Conservation (phyloP, 2,797 vertebrate genomes). For the Syngnathus acus region DNA sequence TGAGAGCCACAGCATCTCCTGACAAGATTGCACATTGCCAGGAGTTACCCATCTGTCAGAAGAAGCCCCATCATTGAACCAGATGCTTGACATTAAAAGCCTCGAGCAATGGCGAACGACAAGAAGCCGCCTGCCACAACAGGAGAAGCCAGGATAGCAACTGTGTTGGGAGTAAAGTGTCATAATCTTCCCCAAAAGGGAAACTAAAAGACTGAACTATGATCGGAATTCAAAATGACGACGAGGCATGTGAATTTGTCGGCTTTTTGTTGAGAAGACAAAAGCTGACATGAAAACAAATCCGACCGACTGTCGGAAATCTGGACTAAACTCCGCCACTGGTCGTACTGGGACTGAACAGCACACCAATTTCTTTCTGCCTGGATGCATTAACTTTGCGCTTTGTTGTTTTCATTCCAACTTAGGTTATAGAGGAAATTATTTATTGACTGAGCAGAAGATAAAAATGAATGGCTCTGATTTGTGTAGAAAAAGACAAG, state of each 20-base stretch:
- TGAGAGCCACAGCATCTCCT: slow-evolving; percentile 13
- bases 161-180: slow-evolving; percentile 17
- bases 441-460: too few species aligned
- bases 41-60: slow-evolving; percentile 29
- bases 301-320: too few species aligned
- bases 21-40: slow-evolving; percentile 23
- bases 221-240: slow-evolving; percentile 13
- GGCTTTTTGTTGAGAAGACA: background rate
- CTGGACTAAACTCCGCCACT: too few species aligned
- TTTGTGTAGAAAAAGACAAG: too few species aligned
- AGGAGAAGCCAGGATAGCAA: slow-evolving; percentile 18
- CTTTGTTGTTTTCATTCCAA: too few species aligned
- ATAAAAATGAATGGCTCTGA: too few species aligned
- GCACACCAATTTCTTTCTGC: too few species aligned
- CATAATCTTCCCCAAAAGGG: slow-evolving; percentile 20
- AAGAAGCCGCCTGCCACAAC: slow-evolving; percentile 17
- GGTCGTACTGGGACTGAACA: too few species aligned
- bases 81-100: slow-evolving; percentile 23
- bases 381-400: too few species aligned
- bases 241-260: background rate
- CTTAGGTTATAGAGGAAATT: too few species aligned
- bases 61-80: slow-evolving; percentile 20
- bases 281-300: background rate
- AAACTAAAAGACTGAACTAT: slow-evolving; percentile 9
- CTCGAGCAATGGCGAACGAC: slow-evolving; percentile 17